A percentile compares a stretch with the other conserved stretches of the same genome.
phyloP scores from a whole-genome alignment of 1,140 invertebrate species.

The Meloidogyne floridensis region DNA sequence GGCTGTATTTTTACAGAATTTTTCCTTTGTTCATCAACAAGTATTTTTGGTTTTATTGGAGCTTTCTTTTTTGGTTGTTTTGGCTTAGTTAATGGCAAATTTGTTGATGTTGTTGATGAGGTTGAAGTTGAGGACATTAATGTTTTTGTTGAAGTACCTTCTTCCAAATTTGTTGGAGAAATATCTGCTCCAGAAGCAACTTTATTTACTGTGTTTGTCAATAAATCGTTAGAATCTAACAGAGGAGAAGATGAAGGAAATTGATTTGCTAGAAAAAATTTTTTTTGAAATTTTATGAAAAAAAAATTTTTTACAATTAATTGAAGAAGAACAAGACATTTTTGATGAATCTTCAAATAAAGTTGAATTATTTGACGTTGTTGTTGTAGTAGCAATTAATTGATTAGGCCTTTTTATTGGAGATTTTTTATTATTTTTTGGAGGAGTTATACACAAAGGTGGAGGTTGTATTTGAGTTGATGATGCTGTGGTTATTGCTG shows the following conservation, averaged over 20 bases:
- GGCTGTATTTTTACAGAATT: background rate
- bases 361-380: no score
- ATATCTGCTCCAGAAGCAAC: constrained; percentile 19
- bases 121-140: background rate
- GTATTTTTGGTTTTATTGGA: background rate
- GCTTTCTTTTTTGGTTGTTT: background rate
- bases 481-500: background rate
- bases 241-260: background rate
- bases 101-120: background rate
- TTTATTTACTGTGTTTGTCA: constrained; percentile 25
- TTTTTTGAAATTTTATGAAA: background rate
- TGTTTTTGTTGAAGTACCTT: background rate
- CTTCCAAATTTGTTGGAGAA: constrained; percentile 14
- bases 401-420: background rate
- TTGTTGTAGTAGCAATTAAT: background rate
- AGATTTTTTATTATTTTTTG: background rate
- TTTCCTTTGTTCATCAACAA: background rate
- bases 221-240: background rate
- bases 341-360: no score
- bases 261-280: background rate
- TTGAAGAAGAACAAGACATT: no score
- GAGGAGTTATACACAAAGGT: background rate
- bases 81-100: background rate
- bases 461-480: background rate
- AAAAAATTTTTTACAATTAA: background rate